Evolutionary conservation across 2,113 vertebrate species (phyloP), one percentile per base, ranked within the genome.

Genomic region (Phocoena phocoena): DNA sequence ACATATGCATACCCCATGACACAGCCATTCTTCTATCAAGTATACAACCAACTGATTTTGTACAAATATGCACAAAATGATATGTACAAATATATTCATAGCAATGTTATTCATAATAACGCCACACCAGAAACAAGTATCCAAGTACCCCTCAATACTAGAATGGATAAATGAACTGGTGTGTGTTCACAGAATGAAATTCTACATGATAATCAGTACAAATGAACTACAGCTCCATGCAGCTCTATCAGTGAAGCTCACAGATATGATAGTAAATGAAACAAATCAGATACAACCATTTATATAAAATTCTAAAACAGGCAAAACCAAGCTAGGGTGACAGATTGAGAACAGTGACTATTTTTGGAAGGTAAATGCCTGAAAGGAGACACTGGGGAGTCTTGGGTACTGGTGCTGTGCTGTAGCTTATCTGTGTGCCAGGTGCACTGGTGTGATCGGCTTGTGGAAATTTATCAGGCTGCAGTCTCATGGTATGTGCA

Each of bases 391-490:
- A 11, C 1, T 23, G 50, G 36, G 31, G 8, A 6, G 25, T 60
- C 33, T 6, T 13, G 44, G 65, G 65, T 0, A 11, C 38, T 47
- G 38, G 31, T 9, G 3, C 0, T 14, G 21, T 2, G 3, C 23
- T 11, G 12, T 5, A 8, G n/a, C 26, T 8, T 13, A n/a, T 33
- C 60, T 79, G 31, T 8, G 23, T 26, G 68, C n/a, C 7, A 3
- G 3, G 2, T 5, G 58, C 55, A 7, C 5, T 25, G 44, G 33
- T 23, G 18, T 2, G 28, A 8, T 18, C 60, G 6, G 44, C 11
- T 44, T 31, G 25, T 17, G 2, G n/a, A 38, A 73, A 3, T 20
- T 7, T 31, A 85, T 47, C 50, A 60, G n/a, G 33, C n/a, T 14
- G 2, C 26, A 14, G 20, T 82, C 65, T 21, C 62, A 23, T 21